These are phyloP conservation scores for Gobius niger DNA, from an alignment of 2,113 vertebrate species.

Conservation along the genomic window DNA sequence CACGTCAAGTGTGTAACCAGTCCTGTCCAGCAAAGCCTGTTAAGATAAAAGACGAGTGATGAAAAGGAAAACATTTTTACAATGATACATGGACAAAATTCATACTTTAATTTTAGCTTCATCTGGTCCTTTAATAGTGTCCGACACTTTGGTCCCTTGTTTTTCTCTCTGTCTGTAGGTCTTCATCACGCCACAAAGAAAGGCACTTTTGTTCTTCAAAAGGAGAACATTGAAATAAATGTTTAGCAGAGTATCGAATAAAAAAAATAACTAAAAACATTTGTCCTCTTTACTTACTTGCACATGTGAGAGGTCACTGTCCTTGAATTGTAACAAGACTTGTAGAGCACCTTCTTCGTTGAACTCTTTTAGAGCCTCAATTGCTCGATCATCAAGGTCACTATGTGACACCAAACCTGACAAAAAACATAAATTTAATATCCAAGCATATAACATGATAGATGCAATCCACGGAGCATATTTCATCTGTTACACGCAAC, in stretches of 20 bases:
- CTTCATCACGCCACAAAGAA: slow-evolving; percentile 99
- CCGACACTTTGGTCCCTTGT: slow-evolving; percentile 99
- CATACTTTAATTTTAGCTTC: slow-evolving; percentile 98
- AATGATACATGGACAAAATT: neutral
- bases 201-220: slow-evolving; percentile 99
- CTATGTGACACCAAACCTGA: slow-evolving; percentile 98
- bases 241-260: neutral
- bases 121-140: slow-evolving; percentile 99
- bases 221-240: neutral
- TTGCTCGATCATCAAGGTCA: slow-evolving; percentile 99
- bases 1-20: slow-evolving; percentile 97
- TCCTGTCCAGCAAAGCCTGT: slow-evolving; percentile 96
- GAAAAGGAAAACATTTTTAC: neutral
- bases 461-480: neutral
- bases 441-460: neutral
- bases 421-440: slow-evolving; percentile 37
- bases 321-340: slow-evolving; percentile 99
- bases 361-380: slow-evolving; percentile 99
- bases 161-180: slow-evolving; percentile 99
- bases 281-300: slow-evolving; percentile 77
- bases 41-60: neutral
- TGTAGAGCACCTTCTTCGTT: slow-evolving; percentile 99
- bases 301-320: slow-evolving; percentile 99
- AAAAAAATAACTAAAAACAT: neutral
- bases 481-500: neutral